phyloP scores from a whole-genome alignment of 1,140 invertebrate species.

The Apis laboriosa region DNA sequence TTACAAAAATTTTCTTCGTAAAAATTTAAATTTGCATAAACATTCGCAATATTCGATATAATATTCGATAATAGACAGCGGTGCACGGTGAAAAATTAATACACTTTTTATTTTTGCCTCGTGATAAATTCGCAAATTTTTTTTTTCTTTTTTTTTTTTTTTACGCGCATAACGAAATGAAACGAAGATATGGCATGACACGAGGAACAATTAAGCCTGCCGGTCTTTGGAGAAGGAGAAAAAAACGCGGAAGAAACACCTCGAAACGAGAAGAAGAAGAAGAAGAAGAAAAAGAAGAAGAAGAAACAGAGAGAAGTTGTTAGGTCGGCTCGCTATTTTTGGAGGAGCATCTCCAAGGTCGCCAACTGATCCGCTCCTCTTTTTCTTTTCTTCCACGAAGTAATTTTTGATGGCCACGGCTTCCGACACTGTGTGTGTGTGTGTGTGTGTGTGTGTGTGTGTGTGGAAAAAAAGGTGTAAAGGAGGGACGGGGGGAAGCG shows the following conservation, averaged over 20 bases:
- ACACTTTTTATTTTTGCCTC: too few relatives aligned
- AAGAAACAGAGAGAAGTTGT: constrained; percentile 22
- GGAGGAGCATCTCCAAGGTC: constrained; percentile 68
- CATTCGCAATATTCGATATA: too few relatives aligned
- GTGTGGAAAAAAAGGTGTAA: constrained; percentile 1
- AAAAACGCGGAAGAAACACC: constrained; percentile 24
- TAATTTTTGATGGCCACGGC: constrained; percentile 59
- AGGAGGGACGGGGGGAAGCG: neutral
- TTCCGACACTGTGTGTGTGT: neutral
- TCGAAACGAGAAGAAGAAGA: constrained; percentile 20
- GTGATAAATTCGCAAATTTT: too few relatives aligned
- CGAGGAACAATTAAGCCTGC: neutral
- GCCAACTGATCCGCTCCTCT: constrained; percentile 44
- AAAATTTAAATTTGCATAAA: too few relatives aligned
- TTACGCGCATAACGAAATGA: neutral
- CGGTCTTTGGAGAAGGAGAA: neutral
- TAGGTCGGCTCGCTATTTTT: constrained; percentile 58
- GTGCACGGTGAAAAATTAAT: too few relatives aligned
- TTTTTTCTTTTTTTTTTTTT: too few relatives aligned
- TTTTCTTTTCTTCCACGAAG: constrained; percentile 59
- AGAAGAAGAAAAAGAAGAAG: neutral
- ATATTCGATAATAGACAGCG: too few relatives aligned
- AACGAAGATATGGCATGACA: neutral
- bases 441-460: neutral
- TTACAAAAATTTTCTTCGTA: too few relatives aligned